Evolutionary conservation across 2,888 invertebrate genomes (phyloP).

Genomic region (Synergus itoensis): DNA sequence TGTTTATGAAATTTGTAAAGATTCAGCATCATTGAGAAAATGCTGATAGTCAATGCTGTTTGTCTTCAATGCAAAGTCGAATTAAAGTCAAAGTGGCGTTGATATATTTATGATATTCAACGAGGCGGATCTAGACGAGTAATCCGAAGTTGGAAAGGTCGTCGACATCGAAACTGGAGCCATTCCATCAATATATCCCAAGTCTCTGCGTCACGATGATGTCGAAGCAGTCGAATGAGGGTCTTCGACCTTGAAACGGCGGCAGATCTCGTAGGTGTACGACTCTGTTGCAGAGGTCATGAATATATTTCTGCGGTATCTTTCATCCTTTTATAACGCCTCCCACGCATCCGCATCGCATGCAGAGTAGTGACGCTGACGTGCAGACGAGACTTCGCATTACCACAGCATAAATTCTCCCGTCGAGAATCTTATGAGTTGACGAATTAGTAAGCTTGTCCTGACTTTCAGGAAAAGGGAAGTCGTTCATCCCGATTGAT

Average conservation of each 20-base stretch:
- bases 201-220: conserved; percentile 48
- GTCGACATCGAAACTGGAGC: conserved; percentile 47
- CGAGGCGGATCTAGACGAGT: conserved; percentile 39
- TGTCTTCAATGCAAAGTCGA: conserved; percentile 7
- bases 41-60: neutral
- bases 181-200: conserved; percentile 46
- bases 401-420: conserved; percentile 51
- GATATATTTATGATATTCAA: conserved; percentile 44
- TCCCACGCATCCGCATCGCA: conserved; percentile 57
- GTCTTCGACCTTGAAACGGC: conserved; percentile 56
- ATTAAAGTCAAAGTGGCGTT: conserved; percentile 32
- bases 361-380: conserved; percentile 54
- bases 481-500: conserved; percentile 22
- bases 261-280: conserved; percentile 54
- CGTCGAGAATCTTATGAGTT: conserved; percentile 12
- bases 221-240: conserved; percentile 48
- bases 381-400: conserved; percentile 54
- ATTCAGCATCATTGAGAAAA: neutral
- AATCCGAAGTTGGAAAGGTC: conserved; percentile 46
- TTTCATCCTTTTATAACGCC: conserved; percentile 60
- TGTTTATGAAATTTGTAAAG: neutral
- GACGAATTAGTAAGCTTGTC: conserved; percentile 26
- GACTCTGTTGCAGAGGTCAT: conserved; percentile 53
- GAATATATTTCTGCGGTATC: conserved; percentile 57
- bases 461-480: conserved; percentile 16